A percentile compares a stretch with the other conserved stretches of the same genome.
Evolutionary conservation across 2,797 vertebrate genomes (phyloP).

Genomic region (Centropyge bicolor): DNA sequence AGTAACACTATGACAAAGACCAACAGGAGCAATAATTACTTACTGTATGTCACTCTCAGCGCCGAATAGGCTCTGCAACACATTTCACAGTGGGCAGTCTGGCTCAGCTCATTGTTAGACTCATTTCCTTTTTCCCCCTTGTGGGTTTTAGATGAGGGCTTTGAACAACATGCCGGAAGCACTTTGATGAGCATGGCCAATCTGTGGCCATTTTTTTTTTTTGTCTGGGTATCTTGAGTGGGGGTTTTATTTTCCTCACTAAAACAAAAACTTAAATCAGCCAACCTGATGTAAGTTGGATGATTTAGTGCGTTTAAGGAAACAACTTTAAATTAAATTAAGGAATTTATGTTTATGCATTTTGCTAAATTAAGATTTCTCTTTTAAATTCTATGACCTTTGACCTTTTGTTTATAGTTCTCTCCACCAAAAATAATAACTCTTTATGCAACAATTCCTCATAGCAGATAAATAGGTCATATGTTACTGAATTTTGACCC

Average conservation of each 20-base stretch:
- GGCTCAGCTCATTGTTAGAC: constrained; percentile 25
- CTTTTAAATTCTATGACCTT: constrained; percentile 41
- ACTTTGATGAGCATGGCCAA: constrained; percentile 21
- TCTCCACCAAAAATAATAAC: constrained; percentile 50
- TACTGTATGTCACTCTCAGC: constrained; percentile 40
- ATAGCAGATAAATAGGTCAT: constrained; percentile 50
- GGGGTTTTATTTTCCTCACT: neutral
- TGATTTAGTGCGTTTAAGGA: constrained; percentile 45
- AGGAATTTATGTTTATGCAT: constrained; percentile 25
- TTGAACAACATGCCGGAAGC: constrained; percentile 17
- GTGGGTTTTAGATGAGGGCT: constrained; percentile 19
- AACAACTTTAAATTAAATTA: constrained; percentile 36
- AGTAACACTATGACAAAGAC: constrained; percentile 61
- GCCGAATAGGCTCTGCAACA: constrained; percentile 24
- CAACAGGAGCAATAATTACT: constrained; percentile 63
- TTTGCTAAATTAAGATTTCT: constrained; percentile 57
- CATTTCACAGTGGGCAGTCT: constrained; percentile 38
- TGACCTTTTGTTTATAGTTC: constrained; percentile 51
- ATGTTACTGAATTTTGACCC: constrained; percentile 44
- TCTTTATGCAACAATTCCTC: constrained; percentile 49
- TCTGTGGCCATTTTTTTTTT: neutral
- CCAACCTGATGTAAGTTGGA: neutral
- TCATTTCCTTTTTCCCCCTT: constrained; percentile 22
- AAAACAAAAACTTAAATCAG: neutral
- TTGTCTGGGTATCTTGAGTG: constrained; percentile 8